Evolutionary conservation across 2,113 vertebrate genomes (phyloP).

Genomic region (Nothobranchius furzeri): DNA sequence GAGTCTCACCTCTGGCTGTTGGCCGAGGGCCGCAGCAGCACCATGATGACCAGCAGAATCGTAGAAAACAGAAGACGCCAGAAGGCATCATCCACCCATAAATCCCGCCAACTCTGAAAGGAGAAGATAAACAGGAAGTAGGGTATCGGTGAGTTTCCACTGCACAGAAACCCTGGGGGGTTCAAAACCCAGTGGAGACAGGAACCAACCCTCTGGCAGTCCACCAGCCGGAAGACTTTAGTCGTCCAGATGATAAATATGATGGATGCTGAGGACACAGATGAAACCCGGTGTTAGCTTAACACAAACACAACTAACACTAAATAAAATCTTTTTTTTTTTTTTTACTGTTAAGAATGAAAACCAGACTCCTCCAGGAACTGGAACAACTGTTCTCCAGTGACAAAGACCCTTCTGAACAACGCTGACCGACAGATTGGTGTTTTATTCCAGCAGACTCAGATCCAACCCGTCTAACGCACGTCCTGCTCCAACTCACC

Average conservation of each 20-base stretch:
- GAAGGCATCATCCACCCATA: slow-evolving; percentile 98
- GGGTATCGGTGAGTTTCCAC: neutral
- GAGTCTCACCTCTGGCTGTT: slow-evolving; percentile 90
- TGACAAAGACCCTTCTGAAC: too few relatives aligned
- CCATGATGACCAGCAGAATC: slow-evolving; percentile 96
- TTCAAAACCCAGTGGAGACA: neutral
- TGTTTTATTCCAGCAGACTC: too few relatives aligned
- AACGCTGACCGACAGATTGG: too few relatives aligned
- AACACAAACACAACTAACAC: neutral
- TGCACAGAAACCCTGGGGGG: neutral
- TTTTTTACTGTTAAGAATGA: too few relatives aligned
- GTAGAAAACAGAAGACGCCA: slow-evolving; percentile 95
- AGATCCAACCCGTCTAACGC: too few relatives aligned
- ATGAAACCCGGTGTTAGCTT: slow-evolving; percentile 22
- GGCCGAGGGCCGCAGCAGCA: slow-evolving; percentile 92
- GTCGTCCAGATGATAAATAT: slow-evolving; percentile 97
- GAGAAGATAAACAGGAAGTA: slow-evolving; percentile 7
- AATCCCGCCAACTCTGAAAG: slow-evolving; percentile 90
- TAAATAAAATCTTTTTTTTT: too few relatives aligned
- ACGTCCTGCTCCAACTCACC: slow-evolving; percentile 77
- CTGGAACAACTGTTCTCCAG: neutral
- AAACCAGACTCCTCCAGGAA: too few relatives aligned
- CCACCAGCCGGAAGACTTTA: slow-evolving; percentile 94
- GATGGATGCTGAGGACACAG: slow-evolving; percentile 86
- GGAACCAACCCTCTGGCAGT: slow-evolving; percentile 91